These are phyloP conservation scores for Pristionchus arcanus DNA, from an alignment of 2,888 invertebrate species.

Conservation along the genomic window DNA sequence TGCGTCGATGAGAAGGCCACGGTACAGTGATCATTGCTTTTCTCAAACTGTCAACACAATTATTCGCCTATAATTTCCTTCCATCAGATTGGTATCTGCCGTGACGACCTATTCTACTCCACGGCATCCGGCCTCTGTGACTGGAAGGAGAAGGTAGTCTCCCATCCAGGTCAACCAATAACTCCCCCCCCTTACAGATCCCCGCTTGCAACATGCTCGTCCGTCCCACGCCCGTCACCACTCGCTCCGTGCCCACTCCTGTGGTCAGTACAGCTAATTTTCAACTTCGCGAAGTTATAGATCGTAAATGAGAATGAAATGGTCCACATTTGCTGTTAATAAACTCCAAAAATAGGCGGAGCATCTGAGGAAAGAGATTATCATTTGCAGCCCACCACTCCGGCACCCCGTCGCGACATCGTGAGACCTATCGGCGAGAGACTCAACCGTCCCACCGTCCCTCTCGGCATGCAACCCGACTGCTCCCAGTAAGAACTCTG, in stretches of 20 bases:
- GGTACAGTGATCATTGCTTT: background rate
- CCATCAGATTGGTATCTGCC: slow-evolving; percentile 55
- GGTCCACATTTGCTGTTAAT: too few relatives aligned
- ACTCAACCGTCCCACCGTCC: slow-evolving; percentile 36
- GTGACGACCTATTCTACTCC: slow-evolving; percentile 49
- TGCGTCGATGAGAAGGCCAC: slow-evolving; percentile 55
- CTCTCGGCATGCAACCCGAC: slow-evolving; percentile 10
- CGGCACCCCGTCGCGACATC: background rate
- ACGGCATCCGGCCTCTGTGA: slow-evolving; percentile 50
- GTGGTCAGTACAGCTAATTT: background rate
- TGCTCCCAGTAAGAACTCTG: background rate
- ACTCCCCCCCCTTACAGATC: background rate
- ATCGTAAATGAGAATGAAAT: too few relatives aligned
- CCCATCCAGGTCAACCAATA: background rate
- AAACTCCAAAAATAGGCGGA: too few relatives aligned
- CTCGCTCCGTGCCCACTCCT: slow-evolving; percentile 31
- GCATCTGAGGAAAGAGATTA: too few relatives aligned
- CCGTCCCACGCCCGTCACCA: slow-evolving; percentile 23
- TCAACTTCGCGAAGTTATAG: too few relatives aligned
- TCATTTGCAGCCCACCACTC: background rate
- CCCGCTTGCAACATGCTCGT: slow-evolving; percentile 22
- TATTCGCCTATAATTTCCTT: too few relatives aligned
- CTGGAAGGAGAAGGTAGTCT: slow-evolving; percentile 39
- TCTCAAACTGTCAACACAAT: too few relatives aligned
- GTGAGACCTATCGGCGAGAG: background rate